Percentiles rank a stretch among this genome's conserved stretches.
Conservation (phyloP, 1,140 invertebrate genomes). For the Bombus vancouverensis region DNA sequence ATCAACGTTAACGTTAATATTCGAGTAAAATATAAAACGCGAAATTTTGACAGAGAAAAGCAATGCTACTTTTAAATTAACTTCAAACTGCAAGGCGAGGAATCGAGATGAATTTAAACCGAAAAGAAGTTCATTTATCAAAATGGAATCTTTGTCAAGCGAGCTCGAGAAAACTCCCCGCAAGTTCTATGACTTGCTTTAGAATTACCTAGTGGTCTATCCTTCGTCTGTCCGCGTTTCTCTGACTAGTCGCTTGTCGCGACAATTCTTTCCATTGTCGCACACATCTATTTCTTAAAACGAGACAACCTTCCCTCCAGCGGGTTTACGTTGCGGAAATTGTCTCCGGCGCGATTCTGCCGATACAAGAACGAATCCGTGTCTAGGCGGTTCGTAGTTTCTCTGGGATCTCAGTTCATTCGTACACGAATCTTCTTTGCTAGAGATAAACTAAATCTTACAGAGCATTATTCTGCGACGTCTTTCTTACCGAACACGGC, state of each 20-base stretch:
- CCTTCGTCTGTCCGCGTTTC: constrained; percentile 36
- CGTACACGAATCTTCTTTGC: not conserved
- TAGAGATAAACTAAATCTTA: not conserved
- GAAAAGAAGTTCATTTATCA: not conserved
- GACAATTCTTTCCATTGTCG: constrained; percentile 26
- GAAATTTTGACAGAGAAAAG: not conserved
- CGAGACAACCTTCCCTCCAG: not conserved
- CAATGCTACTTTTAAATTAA: not conserved
- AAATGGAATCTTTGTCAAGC: not conserved
- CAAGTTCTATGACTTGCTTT: constrained; percentile 22
- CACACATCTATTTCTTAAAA: not conserved
- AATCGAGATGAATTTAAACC: too few species aligned
- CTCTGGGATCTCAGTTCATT: not conserved
- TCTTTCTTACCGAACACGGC: constrained; percentile 29
- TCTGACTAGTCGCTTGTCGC: not conserved
- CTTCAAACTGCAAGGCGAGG: too few species aligned
- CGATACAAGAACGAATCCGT: constrained; percentile 4
- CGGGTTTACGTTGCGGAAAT: not conserved
- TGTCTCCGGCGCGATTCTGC: not conserved
- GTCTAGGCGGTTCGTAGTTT: not conserved
- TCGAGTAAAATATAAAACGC: not conserved
- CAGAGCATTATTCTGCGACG: not conserved
- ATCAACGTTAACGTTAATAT: not conserved
- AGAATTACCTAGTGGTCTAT: constrained; percentile 44
- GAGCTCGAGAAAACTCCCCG: constrained; percentile 49